Percentiles rank a stretch among this genome's conserved stretches.
Evolutionary conservation across 2,797 vertebrate species (phyloP).

Genomic region (Liasis olivaceus): DNA sequence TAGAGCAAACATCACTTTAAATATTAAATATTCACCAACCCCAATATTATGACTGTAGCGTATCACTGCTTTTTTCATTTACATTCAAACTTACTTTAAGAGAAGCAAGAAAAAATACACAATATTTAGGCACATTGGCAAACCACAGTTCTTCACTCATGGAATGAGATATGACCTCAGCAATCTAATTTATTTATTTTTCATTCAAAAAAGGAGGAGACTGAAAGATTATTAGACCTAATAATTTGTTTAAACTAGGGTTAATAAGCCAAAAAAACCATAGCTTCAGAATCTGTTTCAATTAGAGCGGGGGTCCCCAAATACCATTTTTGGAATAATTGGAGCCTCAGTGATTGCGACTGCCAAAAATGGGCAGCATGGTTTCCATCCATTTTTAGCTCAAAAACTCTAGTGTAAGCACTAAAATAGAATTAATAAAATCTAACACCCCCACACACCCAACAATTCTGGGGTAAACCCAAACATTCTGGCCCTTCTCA

Average conservation of each 20-base stretch:
- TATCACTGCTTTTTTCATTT: not conserved
- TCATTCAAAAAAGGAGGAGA: not conserved
- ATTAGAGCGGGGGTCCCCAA: not conserved
- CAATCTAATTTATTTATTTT: not conserved
- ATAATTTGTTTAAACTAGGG: not conserved
- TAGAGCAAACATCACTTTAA: not conserved
- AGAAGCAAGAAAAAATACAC: not conserved
- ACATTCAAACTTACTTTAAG: not conserved
- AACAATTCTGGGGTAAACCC: too few relatives aligned
- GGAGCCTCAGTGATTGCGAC: too few relatives aligned
- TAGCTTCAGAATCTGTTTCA: not conserved
- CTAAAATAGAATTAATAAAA: too few relatives aligned
- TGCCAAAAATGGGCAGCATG: too few relatives aligned
- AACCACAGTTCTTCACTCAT: not conserved
- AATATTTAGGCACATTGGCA: not conserved
- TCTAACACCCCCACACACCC: too few relatives aligned
- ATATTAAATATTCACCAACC: not conserved
- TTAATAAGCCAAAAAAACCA: not conserved
- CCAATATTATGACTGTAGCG: not conserved
- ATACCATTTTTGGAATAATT: not conserved
- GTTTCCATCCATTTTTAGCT: too few relatives aligned
- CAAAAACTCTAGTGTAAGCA: too few relatives aligned
- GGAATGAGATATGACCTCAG: not conserved
- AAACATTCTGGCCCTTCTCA: too few relatives aligned
- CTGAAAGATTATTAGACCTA: not conserved